Base-by-base conservation (phyloP, 2,888 invertebrate genomes). In the Exephanes ischioxanthus region DNA sequence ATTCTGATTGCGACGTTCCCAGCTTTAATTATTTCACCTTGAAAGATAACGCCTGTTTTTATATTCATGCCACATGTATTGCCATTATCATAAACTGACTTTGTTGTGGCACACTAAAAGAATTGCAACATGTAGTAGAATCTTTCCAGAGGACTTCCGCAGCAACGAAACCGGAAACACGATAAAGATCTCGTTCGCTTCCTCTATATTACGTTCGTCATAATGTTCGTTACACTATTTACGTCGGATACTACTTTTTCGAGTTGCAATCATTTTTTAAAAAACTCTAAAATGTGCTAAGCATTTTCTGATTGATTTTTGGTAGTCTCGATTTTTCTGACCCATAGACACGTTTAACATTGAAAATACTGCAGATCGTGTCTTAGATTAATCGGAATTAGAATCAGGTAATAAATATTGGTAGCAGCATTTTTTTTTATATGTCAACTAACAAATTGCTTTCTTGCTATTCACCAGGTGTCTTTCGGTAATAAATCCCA, bases 401-500 rank as follows among this genome's bases (percentile, higher is more conserved):
- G 19, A 45, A 61, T 61, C 4, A 61, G 41, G 61, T 48, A 30
- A 48, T 22, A 63, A 75, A 71, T 72, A 19, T 76, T 79, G 37
- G 75, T 81, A 61, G 45, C 53, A 73, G 48, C 76, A 73, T 67
- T 75, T 22, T 37, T 71, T 22, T 30, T 66, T 16, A 41, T 9
- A 22, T 37, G 48, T 37, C 19, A 14, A 67, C 41, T 53, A 51
- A 80, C 63, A 73, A 61, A 66, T 6, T 55, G 75, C 79, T 85
- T 72, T 22, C 53, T 67, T 22, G 45, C 67, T 73, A 73, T 84
- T 86, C 75, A 96, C 96, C 94, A 96, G 98, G 90, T 99, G 98
- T 94, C 95, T 99, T 90, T 97, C 98, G 76, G 97, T 99, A 70
- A 96, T 98, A 91, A 99, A 99, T 95, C 98, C 99, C 77, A 96